These are phyloP conservation scores for Meghimatium bilineatum DNA, from an alignment of 2,888 invertebrate genomes.

Conservation along the genomic window DNA sequence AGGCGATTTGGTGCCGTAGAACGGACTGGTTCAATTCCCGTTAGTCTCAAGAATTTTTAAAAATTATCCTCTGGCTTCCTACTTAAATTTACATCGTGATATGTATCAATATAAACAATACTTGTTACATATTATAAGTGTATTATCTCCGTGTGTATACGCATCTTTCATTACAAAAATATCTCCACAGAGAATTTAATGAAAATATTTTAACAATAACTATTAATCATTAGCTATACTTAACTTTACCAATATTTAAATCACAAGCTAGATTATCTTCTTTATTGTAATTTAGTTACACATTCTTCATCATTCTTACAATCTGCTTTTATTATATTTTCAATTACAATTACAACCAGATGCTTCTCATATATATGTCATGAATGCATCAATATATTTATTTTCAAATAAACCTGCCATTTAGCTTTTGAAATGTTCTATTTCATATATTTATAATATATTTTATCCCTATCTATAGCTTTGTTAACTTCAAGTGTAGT, in stretches of 20 bases:
- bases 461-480: slow-evolving; percentile 1
- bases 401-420: neutral
- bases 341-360: neutral
- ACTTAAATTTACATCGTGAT: too few relatives aligned
- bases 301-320: neutral
- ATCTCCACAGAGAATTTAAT: slow-evolving; percentile 8
- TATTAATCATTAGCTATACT: neutral
- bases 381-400: neutral
- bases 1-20: too few relatives aligned
- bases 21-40: too few relatives aligned
- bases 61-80: neutral
- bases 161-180: slow-evolving; percentile 23
- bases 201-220: neutral
- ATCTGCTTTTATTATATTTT: neutral
- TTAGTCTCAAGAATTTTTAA: too few relatives aligned
- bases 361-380: neutral
- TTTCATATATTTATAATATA: neutral
- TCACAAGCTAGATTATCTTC: neutral
- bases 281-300: too few relatives aligned
- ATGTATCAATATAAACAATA: too few relatives aligned
- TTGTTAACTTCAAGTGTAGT: too few relatives aligned
- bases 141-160: too few relatives aligned
- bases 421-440: neutral
- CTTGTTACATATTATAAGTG: too few relatives aligned
- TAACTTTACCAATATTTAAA: slow-evolving; percentile 14